Evolutionary conservation across 2,797 vertebrate species (phyloP), one percentile per base, ranked within the genome.

Genomic region (Helarctos malayanus): DNA sequence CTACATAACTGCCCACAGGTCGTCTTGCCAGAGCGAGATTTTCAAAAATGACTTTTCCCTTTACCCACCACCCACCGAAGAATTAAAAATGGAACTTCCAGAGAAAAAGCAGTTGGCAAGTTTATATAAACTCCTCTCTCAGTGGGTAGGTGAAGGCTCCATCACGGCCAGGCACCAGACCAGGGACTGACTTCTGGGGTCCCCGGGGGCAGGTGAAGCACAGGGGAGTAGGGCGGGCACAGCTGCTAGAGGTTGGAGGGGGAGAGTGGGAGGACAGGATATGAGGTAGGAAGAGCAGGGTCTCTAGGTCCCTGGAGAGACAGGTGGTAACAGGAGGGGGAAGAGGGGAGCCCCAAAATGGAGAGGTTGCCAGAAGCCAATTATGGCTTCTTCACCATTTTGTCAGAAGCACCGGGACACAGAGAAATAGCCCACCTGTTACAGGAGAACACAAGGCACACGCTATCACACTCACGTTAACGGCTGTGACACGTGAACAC

Each of bases 401-500:
- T 45, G 11, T 16, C 41, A 45, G 13, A 73, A 15, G 13, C 6
- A 8, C 71, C 25, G 45, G 41, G 69, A 73, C 38, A 45, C 71
- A 73, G 32, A 32, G 61, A n/a, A 45, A 45, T 8, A 73, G 27
- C 45, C 23, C 41, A 9, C 38, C 41, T 15, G 13, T 35, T 23
- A 35, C 47, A 52, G 2, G 29, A n/a, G 10, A 16, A 79, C 19
- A 14, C 35, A 79, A 79, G 19, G 19, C 35, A 21, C 19, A 0
- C 19, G 2, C 6, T 25, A 1, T 27, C 41, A 3, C 41, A 0
- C 12, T 23, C 23, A 7, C 8, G 14, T 7, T 29, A 8, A 73
- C 3, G 13, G 23, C 69, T 3, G 25, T 8, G 23, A 73, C 38
- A 3, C 1, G 2, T 2, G n/a, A 19, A 35, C n/a, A 5, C n/a